Evolutionary conservation across 1,140 invertebrate species (phyloP).

Genomic region (Aradophagus sp.): DNA sequence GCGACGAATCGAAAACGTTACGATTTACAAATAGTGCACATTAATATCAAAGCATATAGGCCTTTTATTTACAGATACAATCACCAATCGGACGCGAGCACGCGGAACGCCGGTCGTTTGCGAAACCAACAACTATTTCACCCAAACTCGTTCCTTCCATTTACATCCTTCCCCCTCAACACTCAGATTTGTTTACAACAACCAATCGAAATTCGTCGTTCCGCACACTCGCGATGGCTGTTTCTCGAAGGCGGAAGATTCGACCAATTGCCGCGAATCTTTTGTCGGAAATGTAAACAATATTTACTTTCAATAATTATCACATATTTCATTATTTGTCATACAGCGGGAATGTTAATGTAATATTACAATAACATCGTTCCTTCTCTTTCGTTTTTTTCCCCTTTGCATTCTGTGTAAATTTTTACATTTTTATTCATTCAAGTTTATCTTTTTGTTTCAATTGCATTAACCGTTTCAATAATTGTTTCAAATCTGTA

Average conservation of each 20-base stretch:
- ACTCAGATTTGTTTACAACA: no score
- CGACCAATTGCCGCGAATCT: slow-evolving; percentile 18
- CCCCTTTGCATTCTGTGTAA: no score
- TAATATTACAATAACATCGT: slow-evolving; percentile 32
- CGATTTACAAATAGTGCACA: slow-evolving; percentile 54
- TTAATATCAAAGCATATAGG: slow-evolving; percentile 54
- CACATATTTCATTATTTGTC: slow-evolving; percentile 50
- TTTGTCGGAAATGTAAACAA: slow-evolving; percentile 33
- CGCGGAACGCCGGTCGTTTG: slow-evolving; percentile 7
- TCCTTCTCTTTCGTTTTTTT: background rate
- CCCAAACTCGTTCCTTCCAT: no score
- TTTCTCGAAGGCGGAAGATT: slow-evolving; percentile 42
- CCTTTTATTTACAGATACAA: slow-evolving; percentile 54
- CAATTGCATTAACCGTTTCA: no score
- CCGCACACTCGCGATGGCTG: background rate
- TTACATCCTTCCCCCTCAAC: no score
- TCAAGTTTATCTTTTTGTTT: background rate
- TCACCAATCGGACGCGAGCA: slow-evolving; percentile 32
- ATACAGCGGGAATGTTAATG: slow-evolving; percentile 35
- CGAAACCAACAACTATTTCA: no score
- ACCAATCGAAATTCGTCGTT: no score
- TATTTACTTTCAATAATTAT: slow-evolving; percentile 47
- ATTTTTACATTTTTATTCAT: slow-evolving; percentile 1
- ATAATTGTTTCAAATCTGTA: no score
- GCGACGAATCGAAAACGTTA: slow-evolving; percentile 50